Evolutionary conservation across 1,140 invertebrate species (phyloP).

Genomic region (Lasaia peninsularis): DNA sequence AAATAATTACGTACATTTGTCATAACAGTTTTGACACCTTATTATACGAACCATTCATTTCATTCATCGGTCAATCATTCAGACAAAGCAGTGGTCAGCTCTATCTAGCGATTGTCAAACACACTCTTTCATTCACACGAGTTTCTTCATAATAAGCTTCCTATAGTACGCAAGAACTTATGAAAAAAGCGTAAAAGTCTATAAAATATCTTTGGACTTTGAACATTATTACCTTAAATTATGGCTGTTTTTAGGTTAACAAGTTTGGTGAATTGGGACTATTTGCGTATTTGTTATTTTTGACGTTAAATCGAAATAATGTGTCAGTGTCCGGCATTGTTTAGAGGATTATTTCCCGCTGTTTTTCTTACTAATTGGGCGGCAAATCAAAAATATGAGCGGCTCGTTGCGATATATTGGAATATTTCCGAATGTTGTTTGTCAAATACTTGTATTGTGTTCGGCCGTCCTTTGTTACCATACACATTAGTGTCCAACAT

Average conservation of each 20-base stretch:
- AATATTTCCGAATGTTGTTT: constrained; percentile 4
- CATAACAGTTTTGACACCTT: constrained; percentile 19
- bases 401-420: constrained; percentile 21
- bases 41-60: constrained; percentile 30
- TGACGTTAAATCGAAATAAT: constrained; percentile 48
- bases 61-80: constrained; percentile 34
- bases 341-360: constrained; percentile 49
- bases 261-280: not conserved
- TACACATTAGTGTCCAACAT: too few relatives aligned
- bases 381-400: constrained; percentile 47
- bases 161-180: constrained; percentile 20
- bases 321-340: constrained; percentile 48
- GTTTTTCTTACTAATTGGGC: constrained; percentile 65
- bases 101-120: constrained; percentile 29
- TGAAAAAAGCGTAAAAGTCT: not conserved
- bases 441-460: not conserved
- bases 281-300: constrained; percentile 27
- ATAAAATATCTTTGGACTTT: not conserved
- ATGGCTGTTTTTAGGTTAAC: not conserved
- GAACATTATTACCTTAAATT: not conserved
- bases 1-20: constrained; percentile 12
- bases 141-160: constrained; percentile 35
- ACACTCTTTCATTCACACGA: constrained; percentile 32
- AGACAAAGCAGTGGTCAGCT: constrained; percentile 31
- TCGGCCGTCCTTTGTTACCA: not conserved